Percentiles rank a stretch among this genome's conserved stretches.
phyloP scores from a whole-genome alignment of 2,888 invertebrate species.

The Agriopis marginaria region DNA sequence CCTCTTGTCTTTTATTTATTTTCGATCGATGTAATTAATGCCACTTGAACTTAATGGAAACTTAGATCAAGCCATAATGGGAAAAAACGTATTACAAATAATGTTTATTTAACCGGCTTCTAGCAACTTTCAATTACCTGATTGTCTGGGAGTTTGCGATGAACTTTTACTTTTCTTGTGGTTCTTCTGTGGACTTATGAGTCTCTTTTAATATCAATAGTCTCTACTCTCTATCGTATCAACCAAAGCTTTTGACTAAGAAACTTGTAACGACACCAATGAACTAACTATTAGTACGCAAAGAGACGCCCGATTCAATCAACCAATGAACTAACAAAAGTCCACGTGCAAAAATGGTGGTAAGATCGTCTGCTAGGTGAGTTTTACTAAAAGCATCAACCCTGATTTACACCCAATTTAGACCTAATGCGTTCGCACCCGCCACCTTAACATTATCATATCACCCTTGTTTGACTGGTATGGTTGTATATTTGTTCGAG shows the following conservation, averaged over 20 bases:
- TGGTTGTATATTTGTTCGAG: neutral
- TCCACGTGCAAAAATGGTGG: too few species aligned
- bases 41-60: neutral
- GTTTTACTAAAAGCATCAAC: too few species aligned
- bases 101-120: neutral
- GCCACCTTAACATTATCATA: too few species aligned
- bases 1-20: neutral
- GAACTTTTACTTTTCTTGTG: conserved; percentile 2
- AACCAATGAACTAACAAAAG: too few species aligned
- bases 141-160: conserved; percentile 2
- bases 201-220: too few species aligned
- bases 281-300: too few species aligned
- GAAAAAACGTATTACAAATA: conserved; percentile 2
- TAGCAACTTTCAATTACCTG: neutral
- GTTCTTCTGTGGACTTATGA: neutral
- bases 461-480: too few species aligned
- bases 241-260: neutral
- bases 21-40: neutral
- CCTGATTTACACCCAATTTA: too few species aligned
- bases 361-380: too few species aligned
- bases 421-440: too few species aligned
- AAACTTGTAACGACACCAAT: too few species aligned
- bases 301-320: too few species aligned
- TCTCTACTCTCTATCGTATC: neutral
- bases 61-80: conserved; percentile 5